These are phyloP conservation scores for Charadrius vociferus DNA, from an alignment of 2,113 vertebrate genomes.

Conservation along the genomic window DNA sequence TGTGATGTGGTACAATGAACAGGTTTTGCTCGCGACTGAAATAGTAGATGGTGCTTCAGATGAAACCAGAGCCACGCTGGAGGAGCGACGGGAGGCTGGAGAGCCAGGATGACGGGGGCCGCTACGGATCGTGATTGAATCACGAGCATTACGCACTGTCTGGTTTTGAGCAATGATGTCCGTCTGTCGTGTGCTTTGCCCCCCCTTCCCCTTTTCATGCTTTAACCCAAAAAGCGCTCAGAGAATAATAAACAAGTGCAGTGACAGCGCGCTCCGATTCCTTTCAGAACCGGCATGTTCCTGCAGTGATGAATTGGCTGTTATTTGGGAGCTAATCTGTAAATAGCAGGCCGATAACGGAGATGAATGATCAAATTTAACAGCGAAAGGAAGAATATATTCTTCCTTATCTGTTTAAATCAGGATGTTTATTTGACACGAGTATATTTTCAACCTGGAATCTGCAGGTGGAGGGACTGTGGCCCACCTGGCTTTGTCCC, in stretches of 20 bases:
- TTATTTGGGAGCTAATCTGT: not conserved
- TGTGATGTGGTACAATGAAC: not conserved
- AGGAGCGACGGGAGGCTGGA: not conserved
- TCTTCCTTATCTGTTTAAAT: not conserved
- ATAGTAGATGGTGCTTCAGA: not conserved
- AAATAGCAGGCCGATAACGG: not conserved
- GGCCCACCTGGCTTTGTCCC: not conserved
- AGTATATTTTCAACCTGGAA: not conserved
- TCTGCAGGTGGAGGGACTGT: not conserved
- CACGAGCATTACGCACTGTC: not conserved
- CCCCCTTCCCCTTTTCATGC: not conserved
- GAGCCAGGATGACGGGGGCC: not conserved
- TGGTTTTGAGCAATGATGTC: not conserved
- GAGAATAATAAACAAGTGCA: not conserved
- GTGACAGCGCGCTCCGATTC: not conserved
- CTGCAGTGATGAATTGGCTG: not conserved
- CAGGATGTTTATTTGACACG: not conserved
- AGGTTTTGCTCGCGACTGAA: not conserved
- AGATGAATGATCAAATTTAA: not conserved
- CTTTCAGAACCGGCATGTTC: not conserved
- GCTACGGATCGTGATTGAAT: not conserved
- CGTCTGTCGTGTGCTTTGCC: not conserved
- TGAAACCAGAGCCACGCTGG: not conserved
- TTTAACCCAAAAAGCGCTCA: not conserved
- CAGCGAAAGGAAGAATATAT: not conserved